These are phyloP conservation scores for Euthynnus affinis DNA, from an alignment of 2,797 vertebrate genomes.

Conservation along the genomic window DNA sequence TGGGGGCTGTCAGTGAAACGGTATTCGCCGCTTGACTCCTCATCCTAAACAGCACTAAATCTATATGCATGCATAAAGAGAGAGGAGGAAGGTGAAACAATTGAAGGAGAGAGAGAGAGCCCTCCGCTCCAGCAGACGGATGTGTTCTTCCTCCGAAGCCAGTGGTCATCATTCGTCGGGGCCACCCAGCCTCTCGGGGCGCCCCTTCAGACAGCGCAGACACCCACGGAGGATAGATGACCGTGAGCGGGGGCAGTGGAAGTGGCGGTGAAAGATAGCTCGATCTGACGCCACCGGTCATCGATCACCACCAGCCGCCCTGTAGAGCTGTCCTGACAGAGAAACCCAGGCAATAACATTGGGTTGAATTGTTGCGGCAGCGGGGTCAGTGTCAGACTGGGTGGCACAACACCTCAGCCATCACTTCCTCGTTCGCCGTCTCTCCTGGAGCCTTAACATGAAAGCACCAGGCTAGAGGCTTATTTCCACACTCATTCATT, in stretches of 20 bases:
- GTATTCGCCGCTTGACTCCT: background rate
- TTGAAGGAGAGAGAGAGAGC: constrained; percentile 13
- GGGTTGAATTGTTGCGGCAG: constrained; percentile 58
- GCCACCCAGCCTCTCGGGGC: constrained; percentile 63
- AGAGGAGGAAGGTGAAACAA: constrained; percentile 20
- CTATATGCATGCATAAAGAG: constrained; percentile 26
- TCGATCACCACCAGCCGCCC: constrained; percentile 74
- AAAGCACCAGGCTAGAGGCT: constrained; percentile 17
- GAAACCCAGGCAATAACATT: constrained; percentile 54
- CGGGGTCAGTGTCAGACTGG: constrained; percentile 47
- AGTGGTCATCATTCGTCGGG: constrained; percentile 69
- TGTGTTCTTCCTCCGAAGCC: constrained; percentile 58
- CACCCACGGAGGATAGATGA: constrained; percentile 79
- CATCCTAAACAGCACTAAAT: constrained; percentile 34
- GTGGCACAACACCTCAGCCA: constrained; percentile 45
- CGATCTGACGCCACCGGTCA: constrained; percentile 64
- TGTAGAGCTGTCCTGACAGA: constrained; percentile 58
- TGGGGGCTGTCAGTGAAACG: background rate
- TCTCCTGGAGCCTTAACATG: constrained; percentile 19
- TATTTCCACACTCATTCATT: constrained; percentile 18
- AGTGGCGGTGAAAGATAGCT: constrained; percentile 75
- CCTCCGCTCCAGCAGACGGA: constrained; percentile 43
- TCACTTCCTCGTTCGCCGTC: constrained; percentile 42
- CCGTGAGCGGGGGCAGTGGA: constrained; percentile 71
- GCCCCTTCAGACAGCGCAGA: constrained; percentile 64